Conservation (phyloP, 2,113 vertebrate species). For the Mus spicilegus region DNA sequence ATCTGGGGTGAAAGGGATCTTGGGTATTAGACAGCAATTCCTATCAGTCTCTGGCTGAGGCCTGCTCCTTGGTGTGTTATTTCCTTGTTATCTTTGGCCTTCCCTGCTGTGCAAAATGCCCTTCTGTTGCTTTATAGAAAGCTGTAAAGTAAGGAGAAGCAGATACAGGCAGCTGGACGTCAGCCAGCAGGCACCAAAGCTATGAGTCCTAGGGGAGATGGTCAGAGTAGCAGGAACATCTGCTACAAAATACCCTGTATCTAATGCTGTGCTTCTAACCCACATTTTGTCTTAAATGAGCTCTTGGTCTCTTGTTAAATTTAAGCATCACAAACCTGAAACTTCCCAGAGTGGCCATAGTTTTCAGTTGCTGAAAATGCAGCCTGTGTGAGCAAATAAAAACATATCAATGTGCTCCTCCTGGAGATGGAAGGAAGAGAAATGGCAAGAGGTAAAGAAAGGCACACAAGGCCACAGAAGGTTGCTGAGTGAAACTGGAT, state of each 20-base stretch:
- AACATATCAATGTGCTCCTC: not conserved
- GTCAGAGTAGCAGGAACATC: not conserved
- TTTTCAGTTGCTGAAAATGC: not conserved
- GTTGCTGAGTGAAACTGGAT: not conserved
- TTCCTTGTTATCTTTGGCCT: not conserved
- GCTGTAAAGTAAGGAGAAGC: not conserved
- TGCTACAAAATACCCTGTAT: not conserved
- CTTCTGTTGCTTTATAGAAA: constrained; percentile 4
- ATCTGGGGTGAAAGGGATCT: not conserved
- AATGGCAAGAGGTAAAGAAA: not conserved
- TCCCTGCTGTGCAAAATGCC: not conserved
- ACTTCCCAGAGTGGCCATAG: not conserved
- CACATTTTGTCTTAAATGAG: not conserved
- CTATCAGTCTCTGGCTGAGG: not conserved
- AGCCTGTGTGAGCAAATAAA: not conserved
- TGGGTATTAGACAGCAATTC: not conserved
- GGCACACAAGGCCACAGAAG: not conserved
- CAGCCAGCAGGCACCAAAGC: not conserved
- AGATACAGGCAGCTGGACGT: not conserved
- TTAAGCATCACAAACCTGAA: not conserved
- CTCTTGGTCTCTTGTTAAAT: not conserved
- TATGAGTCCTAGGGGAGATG: not conserved
- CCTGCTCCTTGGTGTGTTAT: not conserved
- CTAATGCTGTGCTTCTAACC: not conserved
- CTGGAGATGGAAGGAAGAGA: not conserved